Base-by-base conservation (phyloP, 1,140 invertebrate species). In the Diorhabda elongata region DNA sequence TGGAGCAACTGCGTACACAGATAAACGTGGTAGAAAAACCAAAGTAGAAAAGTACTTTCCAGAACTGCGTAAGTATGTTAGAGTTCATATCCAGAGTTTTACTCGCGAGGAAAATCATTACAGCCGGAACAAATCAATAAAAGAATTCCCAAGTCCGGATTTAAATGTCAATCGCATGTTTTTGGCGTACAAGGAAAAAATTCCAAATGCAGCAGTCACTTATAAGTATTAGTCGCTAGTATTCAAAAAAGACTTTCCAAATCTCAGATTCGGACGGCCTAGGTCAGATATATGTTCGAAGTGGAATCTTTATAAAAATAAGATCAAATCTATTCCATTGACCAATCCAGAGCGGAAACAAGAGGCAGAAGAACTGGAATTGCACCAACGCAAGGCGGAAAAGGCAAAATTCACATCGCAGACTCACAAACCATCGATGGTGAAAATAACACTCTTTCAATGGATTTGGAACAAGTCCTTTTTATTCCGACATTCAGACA, bases 141-240 rank as follows among this genome's bases (percentile, higher is more conserved):
- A 70, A 44, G 65, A 67, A 67, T 70, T 62, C 58, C 8, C 57
- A 42, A 70, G 69, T 67, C 65, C 65, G 5, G 66, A 67, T 58
- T 62, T 67, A 70, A 69, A 70, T 58, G 52, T 62, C n/a, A 70
- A 58, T 43, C 47, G 69, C 7, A 43, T 70, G 9, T 52, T 43
- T 43, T 67, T 62, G 56, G 65, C 66, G 8, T 70, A 57, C 57
- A 4, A 52, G 47, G 9, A 67, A 43, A 67, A 67, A 44, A 43
- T 61, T 63, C 45, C 61, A 3, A 11, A 58, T 8, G 44, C 42
- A 11, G 5, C 42, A 8, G 59, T 67, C 26, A 70, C 43, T 42
- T 63, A 70, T n/a, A 70, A 67, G 42, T 70, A 61, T 58, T 70
- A 67, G 9, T 44, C 9, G 7, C 42, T 4, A 60, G 60, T 70